These are phyloP conservation scores for Myiothlypis coronata DNA, from an alignment of 2,797 vertebrate species.

Conservation along the genomic window DNA sequence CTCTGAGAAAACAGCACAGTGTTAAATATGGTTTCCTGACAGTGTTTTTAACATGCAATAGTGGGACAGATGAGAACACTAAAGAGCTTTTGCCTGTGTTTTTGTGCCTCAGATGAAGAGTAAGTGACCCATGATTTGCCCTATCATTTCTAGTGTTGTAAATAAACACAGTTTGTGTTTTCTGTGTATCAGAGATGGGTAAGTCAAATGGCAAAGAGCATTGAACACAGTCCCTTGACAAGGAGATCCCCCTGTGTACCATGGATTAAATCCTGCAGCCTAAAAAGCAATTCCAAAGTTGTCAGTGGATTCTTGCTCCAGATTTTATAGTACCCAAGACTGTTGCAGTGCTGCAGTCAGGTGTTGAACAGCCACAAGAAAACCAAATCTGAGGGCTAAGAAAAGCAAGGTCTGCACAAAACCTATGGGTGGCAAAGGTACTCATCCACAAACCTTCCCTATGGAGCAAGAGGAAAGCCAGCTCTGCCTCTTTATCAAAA, in stretches of 20 bases:
- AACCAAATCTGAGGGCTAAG: not conserved
- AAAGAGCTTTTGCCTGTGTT: not conserved
- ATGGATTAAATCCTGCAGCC: not conserved
- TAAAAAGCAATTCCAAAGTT: not conserved
- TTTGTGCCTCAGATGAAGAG: not conserved
- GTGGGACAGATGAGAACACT: not conserved
- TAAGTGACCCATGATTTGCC: not conserved
- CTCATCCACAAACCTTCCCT: not conserved
- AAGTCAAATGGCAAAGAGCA: not conserved
- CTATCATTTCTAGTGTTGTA: not conserved
- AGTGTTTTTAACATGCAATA: not conserved
- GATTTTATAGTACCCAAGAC: not conserved
- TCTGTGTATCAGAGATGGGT: not conserved
- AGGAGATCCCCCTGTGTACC: rapidly evolving
- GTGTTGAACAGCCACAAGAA: not conserved
- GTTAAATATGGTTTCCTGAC: not conserved
- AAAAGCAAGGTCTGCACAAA: not conserved
- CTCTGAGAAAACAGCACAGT: not conserved
- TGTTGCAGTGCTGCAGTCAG: not conserved
- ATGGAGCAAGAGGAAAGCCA: not conserved
- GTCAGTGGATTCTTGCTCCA: not conserved
- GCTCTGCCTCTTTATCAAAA: not conserved
- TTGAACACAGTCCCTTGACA: not conserved
- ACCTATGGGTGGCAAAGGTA: not conserved
- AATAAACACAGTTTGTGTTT: not conserved